Conservation (phyloP, 1,140 invertebrate species). For the Brachionus koreanus region DNA sequence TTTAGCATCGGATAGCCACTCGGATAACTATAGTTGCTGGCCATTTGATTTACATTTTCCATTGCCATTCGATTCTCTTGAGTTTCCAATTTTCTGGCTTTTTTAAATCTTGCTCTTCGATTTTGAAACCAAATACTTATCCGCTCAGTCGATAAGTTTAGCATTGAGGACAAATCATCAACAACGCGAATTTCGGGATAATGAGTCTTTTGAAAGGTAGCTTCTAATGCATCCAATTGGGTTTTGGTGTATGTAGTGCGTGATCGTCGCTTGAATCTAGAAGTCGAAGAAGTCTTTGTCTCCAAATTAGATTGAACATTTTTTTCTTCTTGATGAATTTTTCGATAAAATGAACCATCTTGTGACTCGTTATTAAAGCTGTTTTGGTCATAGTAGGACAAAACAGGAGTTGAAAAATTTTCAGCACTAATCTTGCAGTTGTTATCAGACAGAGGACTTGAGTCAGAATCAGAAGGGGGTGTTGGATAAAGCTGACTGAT, state of each 20-base stretch:
- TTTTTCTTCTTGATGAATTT: neutral
- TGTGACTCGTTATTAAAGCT: constrained; percentile 30
- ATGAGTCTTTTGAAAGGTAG: constrained; percentile 43
- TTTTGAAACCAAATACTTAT: constrained; percentile 44
- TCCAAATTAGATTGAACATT: neutral
- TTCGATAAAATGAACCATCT: constrained; percentile 1
- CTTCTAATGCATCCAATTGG: constrained; percentile 30
- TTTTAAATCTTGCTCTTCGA: constrained; percentile 41
- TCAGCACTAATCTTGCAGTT: neutral
- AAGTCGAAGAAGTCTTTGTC: neutral
- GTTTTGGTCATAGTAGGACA: constrained; percentile 1
- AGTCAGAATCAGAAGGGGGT: constrained; percentile 3
- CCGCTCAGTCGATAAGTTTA: constrained; percentile 15
- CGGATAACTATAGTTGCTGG: neutral
- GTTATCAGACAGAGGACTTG: neutral
- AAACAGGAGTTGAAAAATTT: neutral
- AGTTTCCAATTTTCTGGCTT: constrained; percentile 32
- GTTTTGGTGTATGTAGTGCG: constrained; percentile 35
- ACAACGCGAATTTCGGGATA: constrained; percentile 37
- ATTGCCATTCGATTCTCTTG: constrained; percentile 2
- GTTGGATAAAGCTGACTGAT: constrained; percentile 22
- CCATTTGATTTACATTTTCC: neutral
- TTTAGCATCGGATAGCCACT: neutral
- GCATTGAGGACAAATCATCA: constrained; percentile 38
- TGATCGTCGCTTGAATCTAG: constrained; percentile 27